Conservation (phyloP, 1,140 invertebrate species). For the Trachymyrmex septentrionalis region DNA sequence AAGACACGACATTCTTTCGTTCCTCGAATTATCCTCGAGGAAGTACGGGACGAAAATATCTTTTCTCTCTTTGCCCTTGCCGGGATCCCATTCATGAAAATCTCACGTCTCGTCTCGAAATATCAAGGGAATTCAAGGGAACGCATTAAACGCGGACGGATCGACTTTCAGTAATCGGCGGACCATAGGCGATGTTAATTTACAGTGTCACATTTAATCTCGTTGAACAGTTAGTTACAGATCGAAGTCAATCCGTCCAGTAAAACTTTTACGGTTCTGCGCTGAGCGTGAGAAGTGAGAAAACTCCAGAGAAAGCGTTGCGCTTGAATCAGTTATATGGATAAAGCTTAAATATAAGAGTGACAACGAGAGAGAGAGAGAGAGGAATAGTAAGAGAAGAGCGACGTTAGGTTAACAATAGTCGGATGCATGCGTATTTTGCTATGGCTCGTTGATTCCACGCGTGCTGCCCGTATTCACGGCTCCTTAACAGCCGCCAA, state of each 20-base stretch:
- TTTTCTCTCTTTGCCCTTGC: background rate
- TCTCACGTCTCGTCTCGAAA: background rate
- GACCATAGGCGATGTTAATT: conserved; percentile 34
- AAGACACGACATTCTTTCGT: conserved; percentile 62
- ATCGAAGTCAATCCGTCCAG: conserved; percentile 11
- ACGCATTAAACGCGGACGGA: background rate
- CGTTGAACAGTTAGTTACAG: background rate
- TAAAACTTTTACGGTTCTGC: conserved; percentile 27
- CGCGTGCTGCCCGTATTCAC: conserved; percentile 80
- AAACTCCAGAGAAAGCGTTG: background rate
- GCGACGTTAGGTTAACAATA: conserved; percentile 58
- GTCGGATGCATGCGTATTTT: conserved; percentile 77
- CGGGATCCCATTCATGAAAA: background rate
- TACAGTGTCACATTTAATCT: conserved; percentile 24
- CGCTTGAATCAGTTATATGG: background rate
- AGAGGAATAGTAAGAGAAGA: conserved; percentile 32
- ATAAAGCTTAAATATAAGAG: conserved; percentile 55
- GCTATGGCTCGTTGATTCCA: conserved; percentile 83
- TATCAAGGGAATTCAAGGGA: background rate
- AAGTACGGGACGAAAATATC: conserved; percentile 2
- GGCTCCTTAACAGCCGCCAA: conserved; percentile 76
- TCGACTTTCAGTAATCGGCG: conserved; percentile 10
- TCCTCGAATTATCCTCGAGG: conserved; percentile 51
- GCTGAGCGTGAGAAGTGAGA: background rate
- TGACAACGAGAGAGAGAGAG: conserved; percentile 50